Conservation (phyloP, 2,113 vertebrate genomes). For the Nycticryphes semicollaris region DNA sequence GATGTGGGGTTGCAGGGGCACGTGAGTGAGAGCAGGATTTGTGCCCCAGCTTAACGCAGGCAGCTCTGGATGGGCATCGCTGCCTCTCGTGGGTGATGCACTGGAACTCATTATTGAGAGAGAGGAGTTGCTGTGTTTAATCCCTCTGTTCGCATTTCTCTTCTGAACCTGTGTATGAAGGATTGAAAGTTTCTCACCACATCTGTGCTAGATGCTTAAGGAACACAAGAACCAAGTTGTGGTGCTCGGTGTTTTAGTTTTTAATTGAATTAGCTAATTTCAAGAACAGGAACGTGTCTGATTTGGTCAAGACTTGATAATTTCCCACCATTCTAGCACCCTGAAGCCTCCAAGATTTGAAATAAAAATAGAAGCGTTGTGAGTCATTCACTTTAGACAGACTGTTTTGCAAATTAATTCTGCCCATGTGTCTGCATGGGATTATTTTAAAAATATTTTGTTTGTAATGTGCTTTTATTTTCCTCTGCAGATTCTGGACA, state of each 20-base stretch:
- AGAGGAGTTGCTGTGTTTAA: neutral
- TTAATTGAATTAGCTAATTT: neutral
- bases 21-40: neutral
- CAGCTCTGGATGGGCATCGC: neutral
- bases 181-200: neutral
- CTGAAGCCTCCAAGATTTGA: neutral
- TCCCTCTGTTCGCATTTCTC: neutral
- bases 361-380: neutral
- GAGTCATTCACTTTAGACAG: neutral
- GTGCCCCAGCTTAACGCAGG: rapidly evolving
- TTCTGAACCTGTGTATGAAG: neutral
- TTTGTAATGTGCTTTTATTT: neutral
- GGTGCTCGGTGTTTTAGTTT: neutral
- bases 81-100: rapidly evolving
- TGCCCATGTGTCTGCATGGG: neutral
- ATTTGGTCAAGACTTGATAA: neutral
- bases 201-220: neutral
- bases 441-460: neutral
- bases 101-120: neutral
- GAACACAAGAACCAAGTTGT: neutral
- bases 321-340: neutral
- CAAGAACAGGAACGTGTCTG: neutral
- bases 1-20: neutral
- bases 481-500: neutral
- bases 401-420: neutral